Evolutionary conservation across 2,113 vertebrate genomes (phyloP), one percentile per base, ranked within the genome.

Genomic region (Onychorhynchus coronatus): DNA sequence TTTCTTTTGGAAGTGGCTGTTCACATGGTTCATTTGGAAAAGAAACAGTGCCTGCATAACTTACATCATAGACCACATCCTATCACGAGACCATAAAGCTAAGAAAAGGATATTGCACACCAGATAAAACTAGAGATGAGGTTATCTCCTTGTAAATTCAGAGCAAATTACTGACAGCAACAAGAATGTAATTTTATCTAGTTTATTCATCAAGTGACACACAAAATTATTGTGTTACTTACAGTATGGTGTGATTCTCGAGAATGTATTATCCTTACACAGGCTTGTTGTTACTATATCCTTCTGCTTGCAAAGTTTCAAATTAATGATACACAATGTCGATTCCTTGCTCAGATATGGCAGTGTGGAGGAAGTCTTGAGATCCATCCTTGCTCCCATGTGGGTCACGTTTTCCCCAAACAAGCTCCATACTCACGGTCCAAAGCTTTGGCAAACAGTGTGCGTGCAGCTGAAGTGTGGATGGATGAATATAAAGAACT

Each of bases 391-490:
- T 99, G 99, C 97, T 99, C 99, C 56, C 99, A 99, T 2, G 99
- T 99, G 61, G 99, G 99, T 58, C 99, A 99, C 0, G 97, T 99
- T 67, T 99, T 99, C 95, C 99, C 99, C 30, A 99, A 98, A 85
- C 99, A 98, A 98, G 99, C 99, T 72, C 99, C 99, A 2, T 99
- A 99, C 97, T 99, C 99, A 1, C 98, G 99, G 41, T 98, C 94
- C 95, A 99, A 99, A 96, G 99, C 99, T n/a, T 92, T 99, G 98
- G 99, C 99, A 72, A 99, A 99, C 97, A 99, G 99, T 0, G 99
- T 99, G 63, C 99, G 99, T 14, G 99, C 99, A 5, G 99, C 99
- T 6, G 99, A 99, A 95, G 99, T 99, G 89, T 99, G 99, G 99
- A 98, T 99, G 99, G 99, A 99, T 83, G 98, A 98, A 9, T 99